A percentile compares a stretch with the other conserved stretches of the same genome.
phyloP scores from a whole-genome alignment of 1,140 invertebrate species.

The Vollenhovia emeryi region DNA sequence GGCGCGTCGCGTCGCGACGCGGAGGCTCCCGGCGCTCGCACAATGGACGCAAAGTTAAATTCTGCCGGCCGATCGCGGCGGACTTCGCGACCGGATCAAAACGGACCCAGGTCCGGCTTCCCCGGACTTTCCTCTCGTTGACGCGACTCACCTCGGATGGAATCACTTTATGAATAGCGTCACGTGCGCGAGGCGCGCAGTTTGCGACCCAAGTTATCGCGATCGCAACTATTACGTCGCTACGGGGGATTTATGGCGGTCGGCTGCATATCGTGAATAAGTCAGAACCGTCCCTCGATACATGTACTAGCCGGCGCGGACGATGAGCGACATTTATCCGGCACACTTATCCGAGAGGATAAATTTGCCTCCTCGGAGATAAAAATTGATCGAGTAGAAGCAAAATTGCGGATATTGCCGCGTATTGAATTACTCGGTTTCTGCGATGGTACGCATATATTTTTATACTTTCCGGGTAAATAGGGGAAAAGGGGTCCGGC shows the following conservation, averaged over 20 bases:
- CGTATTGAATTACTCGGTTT: conserved; percentile 5
- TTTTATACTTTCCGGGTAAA: conserved; percentile 5
- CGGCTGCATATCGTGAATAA: neutral
- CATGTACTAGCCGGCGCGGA: neutral
- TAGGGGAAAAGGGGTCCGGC: neutral
- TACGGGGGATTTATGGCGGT: neutral
- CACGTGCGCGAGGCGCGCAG: neutral
- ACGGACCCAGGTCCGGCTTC: neutral
- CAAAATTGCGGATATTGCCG: neutral
- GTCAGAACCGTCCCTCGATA: conserved; percentile 1
- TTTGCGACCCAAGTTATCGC: conserved; percentile 21
- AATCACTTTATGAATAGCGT: conserved; percentile 34
- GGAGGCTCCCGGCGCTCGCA: neutral
- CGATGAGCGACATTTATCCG: neutral
- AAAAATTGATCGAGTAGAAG: neutral
- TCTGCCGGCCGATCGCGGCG: neutral
- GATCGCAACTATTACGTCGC: conserved; percentile 27
- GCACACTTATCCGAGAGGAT: neutral
- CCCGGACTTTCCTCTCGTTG: conserved; percentile 4
- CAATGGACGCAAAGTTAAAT: neutral
- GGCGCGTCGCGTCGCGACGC: neutral
- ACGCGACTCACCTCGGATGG: neutral
- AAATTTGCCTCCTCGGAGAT: neutral
- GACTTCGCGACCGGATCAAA: neutral
- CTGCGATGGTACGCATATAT: neutral